Conservation (phyloP, 2,113 vertebrate species). For the Rhinoderma darwinii region DNA sequence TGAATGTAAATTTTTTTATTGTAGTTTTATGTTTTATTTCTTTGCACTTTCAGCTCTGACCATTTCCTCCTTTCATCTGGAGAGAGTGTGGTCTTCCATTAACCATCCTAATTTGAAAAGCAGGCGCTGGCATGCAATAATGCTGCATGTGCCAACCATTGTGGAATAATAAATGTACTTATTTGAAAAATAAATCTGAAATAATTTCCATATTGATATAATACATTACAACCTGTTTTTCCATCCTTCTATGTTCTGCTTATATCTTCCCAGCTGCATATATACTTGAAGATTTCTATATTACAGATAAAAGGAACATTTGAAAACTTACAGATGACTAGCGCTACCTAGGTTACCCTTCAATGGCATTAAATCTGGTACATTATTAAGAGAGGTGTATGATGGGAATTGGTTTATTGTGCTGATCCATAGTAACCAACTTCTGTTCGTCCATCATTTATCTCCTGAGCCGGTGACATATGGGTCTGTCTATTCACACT, state of each 20-base stretch:
- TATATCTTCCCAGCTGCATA: slow-evolving; percentile 60
- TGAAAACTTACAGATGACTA: slow-evolving; percentile 77
- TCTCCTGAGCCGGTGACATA: slow-evolving; percentile 78
- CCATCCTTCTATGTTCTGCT: background rate
- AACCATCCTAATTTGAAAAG: slow-evolving; percentile 23
- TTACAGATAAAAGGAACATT: slow-evolving; percentile 69
- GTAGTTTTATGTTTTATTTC: background rate
- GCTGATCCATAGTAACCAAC: slow-evolving; percentile 78
- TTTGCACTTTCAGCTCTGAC: background rate
- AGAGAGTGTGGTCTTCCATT: background rate
- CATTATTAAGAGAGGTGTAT: slow-evolving; percentile 81
- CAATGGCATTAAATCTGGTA: slow-evolving; percentile 76
- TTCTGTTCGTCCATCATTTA: slow-evolving; percentile 80
- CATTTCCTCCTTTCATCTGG: slow-evolving; percentile 1
- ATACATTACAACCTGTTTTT: background rate
- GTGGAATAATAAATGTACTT: background rate
- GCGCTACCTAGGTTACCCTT: slow-evolving; percentile 84
- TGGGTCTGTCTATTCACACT: slow-evolving; percentile 79
- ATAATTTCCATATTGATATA: background rate
- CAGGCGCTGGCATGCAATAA: background rate
- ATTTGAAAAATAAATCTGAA: background rate
- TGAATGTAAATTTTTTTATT: background rate
- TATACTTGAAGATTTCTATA: slow-evolving; percentile 65
- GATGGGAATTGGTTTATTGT: slow-evolving; percentile 83
- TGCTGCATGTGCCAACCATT: slow-evolving; percentile 6